phyloP scores from a whole-genome alignment of 2,888 invertebrate species.

The Tenthredo distinguenda region DNA sequence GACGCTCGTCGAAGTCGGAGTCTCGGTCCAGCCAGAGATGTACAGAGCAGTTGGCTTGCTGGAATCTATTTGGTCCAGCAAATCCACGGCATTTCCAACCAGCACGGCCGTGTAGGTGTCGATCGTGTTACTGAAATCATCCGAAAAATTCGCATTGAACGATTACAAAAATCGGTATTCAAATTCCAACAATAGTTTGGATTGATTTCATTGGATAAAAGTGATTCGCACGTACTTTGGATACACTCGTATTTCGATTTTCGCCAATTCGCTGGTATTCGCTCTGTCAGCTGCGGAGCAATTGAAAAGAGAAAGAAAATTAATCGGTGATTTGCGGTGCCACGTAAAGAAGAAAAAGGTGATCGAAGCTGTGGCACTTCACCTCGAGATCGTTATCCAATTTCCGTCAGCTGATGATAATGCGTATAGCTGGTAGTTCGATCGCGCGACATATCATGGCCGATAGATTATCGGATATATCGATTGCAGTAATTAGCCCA shows the following conservation, averaged over 20 bases:
- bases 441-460: neutral
- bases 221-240: neutral
- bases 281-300: neutral
- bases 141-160: no score
- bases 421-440: neutral
- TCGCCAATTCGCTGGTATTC: neutral
- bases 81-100: slow-evolving; percentile 53
- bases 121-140: neutral
- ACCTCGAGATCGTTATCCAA: neutral
- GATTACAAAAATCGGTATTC: no score
- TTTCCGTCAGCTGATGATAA: neutral
- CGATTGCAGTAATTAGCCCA: neutral
- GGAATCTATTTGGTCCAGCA: slow-evolving; percentile 56
- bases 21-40: slow-evolving; percentile 78
- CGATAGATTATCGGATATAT: neutral
- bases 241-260: neutral
- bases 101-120: slow-evolving; percentile 57
- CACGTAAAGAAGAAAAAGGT: neutral
- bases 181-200: no score
- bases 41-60: slow-evolving; percentile 75
- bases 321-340: neutral
- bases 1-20: slow-evolving; percentile 74
- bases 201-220: neutral
- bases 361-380: neutral
- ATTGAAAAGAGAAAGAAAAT: neutral